Evolutionary conservation across 2,888 invertebrate species (phyloP).

Genomic region (Pollenia angustigena): DNA sequence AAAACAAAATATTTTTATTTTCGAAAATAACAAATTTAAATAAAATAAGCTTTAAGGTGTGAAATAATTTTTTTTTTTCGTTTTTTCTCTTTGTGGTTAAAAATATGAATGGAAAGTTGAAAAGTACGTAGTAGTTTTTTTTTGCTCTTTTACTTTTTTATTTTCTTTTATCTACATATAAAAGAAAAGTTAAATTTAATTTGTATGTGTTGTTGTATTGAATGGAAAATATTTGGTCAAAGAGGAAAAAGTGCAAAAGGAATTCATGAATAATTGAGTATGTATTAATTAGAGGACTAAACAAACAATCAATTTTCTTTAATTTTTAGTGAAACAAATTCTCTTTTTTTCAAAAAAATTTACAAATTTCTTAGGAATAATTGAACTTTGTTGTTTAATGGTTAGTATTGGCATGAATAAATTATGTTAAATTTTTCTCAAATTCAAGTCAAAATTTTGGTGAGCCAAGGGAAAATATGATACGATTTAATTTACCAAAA

Average conservation of each 20-base stretch:
- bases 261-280: slow-evolving; percentile 20
- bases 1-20: slow-evolving; percentile 60
- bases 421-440: too few relatives aligned
- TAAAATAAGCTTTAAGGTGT: slow-evolving; percentile 68
- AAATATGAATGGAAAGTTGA: slow-evolving; percentile 27
- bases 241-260: too few relatives aligned
- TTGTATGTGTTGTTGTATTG: too few relatives aligned
- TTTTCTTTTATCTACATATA: neutral
- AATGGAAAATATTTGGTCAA: too few relatives aligned
- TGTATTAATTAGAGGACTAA: slow-evolving; percentile 1
- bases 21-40: slow-evolving; percentile 62
- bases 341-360: too few relatives aligned
- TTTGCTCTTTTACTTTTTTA: neutral
- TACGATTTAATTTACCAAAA: too few relatives aligned
- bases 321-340: too few relatives aligned
- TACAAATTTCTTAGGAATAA: too few relatives aligned
- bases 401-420: too few relatives aligned
- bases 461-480: too few relatives aligned
- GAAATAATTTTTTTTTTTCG: slow-evolving; percentile 44
- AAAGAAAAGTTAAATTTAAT: neutral
- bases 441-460: too few relatives aligned
- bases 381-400: too few relatives aligned
- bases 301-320: neutral
- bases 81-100: slow-evolving; percentile 21
- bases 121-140: neutral